phyloP scores from a whole-genome alignment of 2,888 invertebrate species.

The Eristalis arbustorum region DNA sequence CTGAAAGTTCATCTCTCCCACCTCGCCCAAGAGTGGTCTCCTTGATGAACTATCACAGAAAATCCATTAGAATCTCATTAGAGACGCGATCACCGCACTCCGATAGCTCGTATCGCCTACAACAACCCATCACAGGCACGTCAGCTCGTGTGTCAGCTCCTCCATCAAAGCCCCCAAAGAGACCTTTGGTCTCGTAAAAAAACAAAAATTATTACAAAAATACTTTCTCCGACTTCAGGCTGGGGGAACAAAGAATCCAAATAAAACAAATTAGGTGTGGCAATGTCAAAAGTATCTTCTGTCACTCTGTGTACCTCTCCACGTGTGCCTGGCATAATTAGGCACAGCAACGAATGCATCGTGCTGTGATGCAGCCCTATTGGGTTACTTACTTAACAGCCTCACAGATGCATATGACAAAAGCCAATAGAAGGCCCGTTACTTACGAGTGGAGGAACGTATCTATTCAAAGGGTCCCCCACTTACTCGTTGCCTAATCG shows the following conservation, averaged over 20 bases:
- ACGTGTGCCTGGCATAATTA: constrained; percentile 17
- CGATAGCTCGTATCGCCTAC: not conserved
- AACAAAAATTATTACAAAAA: constrained; percentile 12
- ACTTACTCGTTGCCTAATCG: not conserved
- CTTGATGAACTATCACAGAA: constrained; percentile 2
- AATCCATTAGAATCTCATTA: constrained; percentile 40
- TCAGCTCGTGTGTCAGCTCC: not conserved
- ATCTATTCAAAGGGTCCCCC: not conserved
- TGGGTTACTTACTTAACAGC: not conserved
- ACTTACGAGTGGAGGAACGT: not conserved
- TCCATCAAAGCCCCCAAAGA: not conserved
- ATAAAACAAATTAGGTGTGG: constrained; percentile 54
- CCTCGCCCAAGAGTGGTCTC: too few relatives aligned
- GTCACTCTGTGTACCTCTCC: not conserved
- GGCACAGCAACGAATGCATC: constrained; percentile 27
- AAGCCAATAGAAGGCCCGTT: not conserved
- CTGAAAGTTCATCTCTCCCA: not conserved
- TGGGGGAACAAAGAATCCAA: constrained; percentile 11
- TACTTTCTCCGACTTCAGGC: constrained; percentile 35
- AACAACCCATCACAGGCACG: not conserved
- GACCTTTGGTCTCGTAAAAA: constrained; percentile 1
- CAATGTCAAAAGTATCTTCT: constrained; percentile 5
- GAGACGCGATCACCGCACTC: not conserved
- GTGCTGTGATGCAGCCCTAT: constrained; percentile 3
- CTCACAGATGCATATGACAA: not conserved